phyloP scores from a whole-genome alignment of 2,113 vertebrate genomes.

The Pogona vitticeps region DNA sequence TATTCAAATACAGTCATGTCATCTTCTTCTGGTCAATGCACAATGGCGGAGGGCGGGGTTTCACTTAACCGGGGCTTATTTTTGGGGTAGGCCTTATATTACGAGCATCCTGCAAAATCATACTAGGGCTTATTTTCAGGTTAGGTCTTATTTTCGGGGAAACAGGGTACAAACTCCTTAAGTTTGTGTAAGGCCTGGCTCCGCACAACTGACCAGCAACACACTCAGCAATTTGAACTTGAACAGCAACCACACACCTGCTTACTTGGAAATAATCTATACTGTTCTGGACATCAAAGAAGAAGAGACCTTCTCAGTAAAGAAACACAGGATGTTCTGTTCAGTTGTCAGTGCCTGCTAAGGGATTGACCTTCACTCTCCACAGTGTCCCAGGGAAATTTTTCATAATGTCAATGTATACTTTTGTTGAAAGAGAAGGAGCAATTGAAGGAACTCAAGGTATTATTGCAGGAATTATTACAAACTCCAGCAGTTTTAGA shows the following conservation, averaged over 20 bases:
- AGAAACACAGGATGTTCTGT: neutral
- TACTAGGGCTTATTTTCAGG: too few relatives aligned
- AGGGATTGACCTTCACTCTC: neutral
- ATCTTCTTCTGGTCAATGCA: too few relatives aligned
- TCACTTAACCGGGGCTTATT: too few relatives aligned
- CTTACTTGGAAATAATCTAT: neutral
- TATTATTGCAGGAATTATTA: neutral
- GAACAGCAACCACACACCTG: neutral
- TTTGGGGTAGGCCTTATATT: too few relatives aligned
- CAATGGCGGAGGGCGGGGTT: too few relatives aligned
- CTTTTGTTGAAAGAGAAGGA: neutral
- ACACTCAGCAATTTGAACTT: neutral
- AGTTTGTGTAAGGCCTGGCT: neutral
- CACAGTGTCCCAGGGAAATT: neutral
- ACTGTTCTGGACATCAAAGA: too few relatives aligned
- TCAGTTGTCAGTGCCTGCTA: neutral
- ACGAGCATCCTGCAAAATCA: too few relatives aligned
- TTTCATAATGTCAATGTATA: neutral
- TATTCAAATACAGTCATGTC: too few relatives aligned
- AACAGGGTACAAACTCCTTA: too few relatives aligned
- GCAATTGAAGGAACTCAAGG: too few relatives aligned
- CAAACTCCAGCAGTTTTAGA: neutral
- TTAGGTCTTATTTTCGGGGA: too few relatives aligned
- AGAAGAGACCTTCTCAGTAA: neutral
- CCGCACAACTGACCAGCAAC: neutral